Percentiles rank a stretch among this genome's conserved stretches.
Conservation (phyloP, 2,113 vertebrate genomes). For the Tauraco erythrolophus region DNA sequence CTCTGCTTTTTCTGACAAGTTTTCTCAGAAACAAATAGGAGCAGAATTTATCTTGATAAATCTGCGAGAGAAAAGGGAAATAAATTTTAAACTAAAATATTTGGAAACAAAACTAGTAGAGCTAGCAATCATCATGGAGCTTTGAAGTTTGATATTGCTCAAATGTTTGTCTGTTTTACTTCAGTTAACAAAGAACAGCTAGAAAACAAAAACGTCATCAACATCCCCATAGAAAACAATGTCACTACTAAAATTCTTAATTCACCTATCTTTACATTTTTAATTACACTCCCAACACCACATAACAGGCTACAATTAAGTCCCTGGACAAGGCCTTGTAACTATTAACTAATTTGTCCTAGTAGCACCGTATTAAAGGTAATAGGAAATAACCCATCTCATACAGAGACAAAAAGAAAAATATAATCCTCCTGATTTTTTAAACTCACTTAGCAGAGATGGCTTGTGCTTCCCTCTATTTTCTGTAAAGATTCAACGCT, state of each 20-base stretch:
- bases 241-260: not conserved
- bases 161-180: not conserved
- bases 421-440: not conserved
- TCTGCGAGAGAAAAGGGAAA: not conserved
- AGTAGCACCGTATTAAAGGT: not conserved
- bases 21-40: not conserved
- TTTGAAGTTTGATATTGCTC: conserved; percentile 1
- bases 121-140: not conserved
- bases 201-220: not conserved
- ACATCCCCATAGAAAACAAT: not conserved
- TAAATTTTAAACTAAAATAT: not conserved
- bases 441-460: not conserved
- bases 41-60: not conserved
- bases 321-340: not conserved
- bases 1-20: conserved; percentile 3
- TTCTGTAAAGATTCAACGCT: not conserved
- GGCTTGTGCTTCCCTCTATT: not conserved
- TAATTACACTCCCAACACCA: not conserved
- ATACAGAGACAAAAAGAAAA: not conserved
- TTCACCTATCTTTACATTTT: not conserved
- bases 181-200: not conserved
- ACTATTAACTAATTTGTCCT: not conserved
- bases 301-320: not conserved
- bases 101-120: not conserved
- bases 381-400: not conserved